phyloP scores from a whole-genome alignment of 1,140 invertebrate species.

The Atta colombica region DNA sequence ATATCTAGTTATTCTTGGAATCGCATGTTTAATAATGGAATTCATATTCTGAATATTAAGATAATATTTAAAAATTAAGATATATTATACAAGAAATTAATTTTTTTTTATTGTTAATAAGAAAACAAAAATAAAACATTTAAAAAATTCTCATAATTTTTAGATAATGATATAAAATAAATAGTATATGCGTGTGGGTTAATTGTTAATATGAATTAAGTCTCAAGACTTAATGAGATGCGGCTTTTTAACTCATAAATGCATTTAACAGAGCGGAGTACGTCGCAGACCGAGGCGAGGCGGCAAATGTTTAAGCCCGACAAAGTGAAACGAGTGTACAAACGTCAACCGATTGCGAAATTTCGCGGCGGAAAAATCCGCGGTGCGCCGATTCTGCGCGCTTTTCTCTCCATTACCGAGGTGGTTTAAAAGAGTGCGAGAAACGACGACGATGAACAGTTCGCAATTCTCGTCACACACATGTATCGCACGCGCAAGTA shows the following conservation, averaged over 20 bases:
- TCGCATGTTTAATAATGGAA: neutral
- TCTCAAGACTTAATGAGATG: neutral
- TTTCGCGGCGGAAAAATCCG: slow-evolving; percentile 36
- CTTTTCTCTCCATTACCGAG: slow-evolving; percentile 42
- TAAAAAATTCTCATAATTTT: neutral
- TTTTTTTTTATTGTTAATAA: neutral
- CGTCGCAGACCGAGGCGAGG: neutral
- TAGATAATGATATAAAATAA: neutral
- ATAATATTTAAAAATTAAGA: too few species aligned
- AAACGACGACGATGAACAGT: slow-evolving; percentile 49
- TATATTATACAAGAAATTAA: neutral
- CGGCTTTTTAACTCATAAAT: slow-evolving; percentile 27
- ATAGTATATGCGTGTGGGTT: neutral
- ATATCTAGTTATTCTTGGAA: slow-evolving; percentile 9
- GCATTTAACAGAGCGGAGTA: neutral
- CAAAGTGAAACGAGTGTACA: neutral
- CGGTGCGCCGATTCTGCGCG: slow-evolving; percentile 35
- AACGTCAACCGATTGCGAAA: slow-evolving; percentile 28
- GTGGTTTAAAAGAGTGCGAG: slow-evolving; percentile 22
- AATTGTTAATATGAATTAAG: slow-evolving; percentile 13
- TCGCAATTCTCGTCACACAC: slow-evolving; percentile 65
- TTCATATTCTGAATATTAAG: neutral
- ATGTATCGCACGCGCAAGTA: slow-evolving; percentile 72
- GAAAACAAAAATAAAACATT: neutral
- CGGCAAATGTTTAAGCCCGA: neutral